A percentile compares a stretch with the other conserved stretches of the same genome.
phyloP scores from a whole-genome alignment of 2,888 invertebrate genomes.

The Gryllus longicercus region DNA sequence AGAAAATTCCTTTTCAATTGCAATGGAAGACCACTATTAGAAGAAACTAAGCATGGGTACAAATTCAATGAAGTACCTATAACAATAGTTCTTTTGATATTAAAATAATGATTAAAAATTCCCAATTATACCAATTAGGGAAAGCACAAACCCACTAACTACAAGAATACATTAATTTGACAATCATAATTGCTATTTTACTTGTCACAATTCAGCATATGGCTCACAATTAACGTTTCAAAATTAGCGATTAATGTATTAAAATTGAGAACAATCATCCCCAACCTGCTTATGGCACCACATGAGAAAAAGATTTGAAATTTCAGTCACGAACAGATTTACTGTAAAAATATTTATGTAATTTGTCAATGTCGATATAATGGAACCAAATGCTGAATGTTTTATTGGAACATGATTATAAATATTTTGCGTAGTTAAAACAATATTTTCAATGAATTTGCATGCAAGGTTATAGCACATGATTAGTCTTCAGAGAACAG shows the following conservation, averaged over 20 bases:
- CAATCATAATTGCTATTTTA: neutral
- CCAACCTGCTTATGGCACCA: neutral
- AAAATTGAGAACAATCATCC: neutral
- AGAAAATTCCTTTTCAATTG: neutral
- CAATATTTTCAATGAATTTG: too few relatives aligned
- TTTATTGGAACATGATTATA: neutral
- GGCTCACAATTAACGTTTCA: neutral
- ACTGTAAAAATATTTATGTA: neutral
- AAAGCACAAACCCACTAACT: conserved; percentile 3
- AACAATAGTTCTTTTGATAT: neutral
- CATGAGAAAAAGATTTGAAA: neutral
- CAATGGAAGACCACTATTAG: neutral
- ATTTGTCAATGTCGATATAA: neutral
- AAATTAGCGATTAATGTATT: neutral
- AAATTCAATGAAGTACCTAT: neutral
- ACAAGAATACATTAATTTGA: conserved; percentile 1
- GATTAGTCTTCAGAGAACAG: too few relatives aligned
- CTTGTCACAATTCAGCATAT: conserved; percentile 1
- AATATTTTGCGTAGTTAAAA: too few relatives aligned
- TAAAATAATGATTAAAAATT: neutral
- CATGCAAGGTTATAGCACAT: too few relatives aligned
- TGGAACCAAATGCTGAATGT: neutral
- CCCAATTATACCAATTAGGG: neutral
- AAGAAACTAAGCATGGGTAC: conserved; percentile 1
- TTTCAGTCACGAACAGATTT: too few relatives aligned